These are phyloP conservation scores for Pristiophorus japonicus DNA, from an alignment of 2,113 vertebrate species.

Conservation along the genomic window DNA sequence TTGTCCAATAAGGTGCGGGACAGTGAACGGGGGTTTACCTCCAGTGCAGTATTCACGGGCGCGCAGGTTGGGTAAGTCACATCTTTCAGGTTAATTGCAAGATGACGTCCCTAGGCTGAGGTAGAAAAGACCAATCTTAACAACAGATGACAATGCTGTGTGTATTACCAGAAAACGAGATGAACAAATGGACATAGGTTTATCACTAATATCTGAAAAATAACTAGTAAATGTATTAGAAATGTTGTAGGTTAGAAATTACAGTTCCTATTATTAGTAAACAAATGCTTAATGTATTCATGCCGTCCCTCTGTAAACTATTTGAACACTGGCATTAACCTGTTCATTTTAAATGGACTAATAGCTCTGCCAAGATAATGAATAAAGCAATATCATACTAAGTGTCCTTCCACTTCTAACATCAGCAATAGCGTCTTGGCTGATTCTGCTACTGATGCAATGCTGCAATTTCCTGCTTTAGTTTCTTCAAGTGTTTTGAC, in stretches of 20 bases:
- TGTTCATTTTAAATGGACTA: too few relatives aligned
- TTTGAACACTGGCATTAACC: too few relatives aligned
- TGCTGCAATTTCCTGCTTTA: neutral
- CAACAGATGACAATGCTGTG: neutral
- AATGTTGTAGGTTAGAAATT: neutral
- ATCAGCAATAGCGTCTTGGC: too few relatives aligned
- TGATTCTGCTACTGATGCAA: neutral
- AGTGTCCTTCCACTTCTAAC: too few relatives aligned
- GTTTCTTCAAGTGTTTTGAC: neutral
- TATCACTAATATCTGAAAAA: neutral
- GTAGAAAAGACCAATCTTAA: neutral
- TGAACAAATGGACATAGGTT: neutral
- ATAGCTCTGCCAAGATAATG: too few relatives aligned
- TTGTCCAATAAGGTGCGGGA: slow-evolving; percentile 84
- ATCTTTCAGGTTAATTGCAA: neutral
- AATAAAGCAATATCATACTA: too few relatives aligned
- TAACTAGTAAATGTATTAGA: neutral
- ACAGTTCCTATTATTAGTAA: neutral
- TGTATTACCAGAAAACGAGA: neutral
- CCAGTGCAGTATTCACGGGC: slow-evolving; percentile 83
- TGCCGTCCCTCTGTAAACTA: too few relatives aligned
- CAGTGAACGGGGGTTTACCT: slow-evolving; percentile 79
- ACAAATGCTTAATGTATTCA: neutral
- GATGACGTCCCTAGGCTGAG: neutral
- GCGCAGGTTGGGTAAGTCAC: slow-evolving; percentile 84